phyloP scores from a whole-genome alignment of 2,797 vertebrate species.

The Intellagama lesueurii region DNA sequence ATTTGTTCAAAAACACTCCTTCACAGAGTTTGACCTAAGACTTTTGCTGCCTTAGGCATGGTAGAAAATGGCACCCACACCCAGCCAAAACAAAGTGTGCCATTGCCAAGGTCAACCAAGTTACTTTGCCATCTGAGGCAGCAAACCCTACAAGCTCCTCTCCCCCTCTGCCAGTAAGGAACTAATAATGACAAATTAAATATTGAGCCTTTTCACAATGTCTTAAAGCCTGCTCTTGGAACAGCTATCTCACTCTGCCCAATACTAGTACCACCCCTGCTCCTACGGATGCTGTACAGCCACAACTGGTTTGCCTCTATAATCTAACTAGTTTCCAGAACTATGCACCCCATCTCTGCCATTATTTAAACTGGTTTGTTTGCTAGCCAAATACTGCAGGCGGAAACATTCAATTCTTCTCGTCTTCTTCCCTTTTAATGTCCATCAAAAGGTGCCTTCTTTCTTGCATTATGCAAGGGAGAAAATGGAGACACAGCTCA shows the following conservation, averaged over 20 bases:
- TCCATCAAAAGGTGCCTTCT: not conserved
- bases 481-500: not conserved
- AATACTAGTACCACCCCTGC: not conserved
- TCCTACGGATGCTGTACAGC: too few relatives aligned
- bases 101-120: too few relatives aligned
- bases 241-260: not conserved
- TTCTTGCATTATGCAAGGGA: not conserved
- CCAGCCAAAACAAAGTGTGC: not conserved
- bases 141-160: not conserved
- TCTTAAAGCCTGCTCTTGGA: not conserved
- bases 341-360: not conserved
- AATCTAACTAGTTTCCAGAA: not conserved
- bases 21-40: not conserved
- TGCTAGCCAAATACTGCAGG: accelerated
- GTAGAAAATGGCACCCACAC: not conserved
- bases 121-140: not conserved
- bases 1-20: not conserved
- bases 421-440: not conserved
- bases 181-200: not conserved
- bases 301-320: not conserved
- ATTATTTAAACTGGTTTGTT: not conserved
- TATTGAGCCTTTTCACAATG: not conserved
- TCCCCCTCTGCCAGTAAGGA: not conserved
- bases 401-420: not conserved
- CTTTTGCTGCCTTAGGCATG: not conserved